Conservation (phyloP, 2,888 invertebrate species). For the Phorcus lineatus region DNA sequence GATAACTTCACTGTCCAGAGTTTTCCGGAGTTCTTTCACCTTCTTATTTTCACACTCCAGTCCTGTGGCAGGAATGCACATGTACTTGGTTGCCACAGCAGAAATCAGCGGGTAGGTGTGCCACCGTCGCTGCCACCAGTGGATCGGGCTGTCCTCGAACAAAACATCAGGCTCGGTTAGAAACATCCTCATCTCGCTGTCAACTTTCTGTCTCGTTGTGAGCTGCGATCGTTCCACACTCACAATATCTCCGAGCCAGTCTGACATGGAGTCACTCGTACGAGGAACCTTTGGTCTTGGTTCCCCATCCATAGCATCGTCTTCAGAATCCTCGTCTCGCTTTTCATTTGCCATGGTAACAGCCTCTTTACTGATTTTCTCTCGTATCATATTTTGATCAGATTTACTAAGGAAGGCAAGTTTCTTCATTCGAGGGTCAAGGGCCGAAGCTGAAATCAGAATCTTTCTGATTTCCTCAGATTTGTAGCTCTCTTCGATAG, state of each 20-base stretch:
- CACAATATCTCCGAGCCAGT: neutral
- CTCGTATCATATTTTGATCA: neutral
- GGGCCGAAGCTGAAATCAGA: neutral
- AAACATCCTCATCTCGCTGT: neutral
- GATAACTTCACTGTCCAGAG: neutral
- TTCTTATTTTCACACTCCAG: neutral
- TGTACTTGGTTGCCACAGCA: neutral
- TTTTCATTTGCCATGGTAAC: neutral
- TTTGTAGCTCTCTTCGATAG: neutral
- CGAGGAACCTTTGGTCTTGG: neutral
- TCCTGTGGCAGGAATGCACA: neutral
- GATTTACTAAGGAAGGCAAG: neutral
- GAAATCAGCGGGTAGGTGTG: neutral
- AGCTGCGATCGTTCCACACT: neutral
- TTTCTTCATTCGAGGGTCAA: neutral
- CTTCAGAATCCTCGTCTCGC: neutral
- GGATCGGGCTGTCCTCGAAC: neutral
- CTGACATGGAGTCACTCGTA: neutral
- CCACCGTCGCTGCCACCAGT: neutral
- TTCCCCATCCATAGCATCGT: neutral
- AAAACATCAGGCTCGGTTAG: neutral
- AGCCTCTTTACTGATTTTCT: neutral
- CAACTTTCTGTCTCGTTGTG: neutral
- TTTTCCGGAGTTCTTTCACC: neutral
- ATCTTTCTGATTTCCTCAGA: neutral